Base-by-base conservation (phyloP, 2,113 vertebrate species). In the Xenopus borealis region DNA sequence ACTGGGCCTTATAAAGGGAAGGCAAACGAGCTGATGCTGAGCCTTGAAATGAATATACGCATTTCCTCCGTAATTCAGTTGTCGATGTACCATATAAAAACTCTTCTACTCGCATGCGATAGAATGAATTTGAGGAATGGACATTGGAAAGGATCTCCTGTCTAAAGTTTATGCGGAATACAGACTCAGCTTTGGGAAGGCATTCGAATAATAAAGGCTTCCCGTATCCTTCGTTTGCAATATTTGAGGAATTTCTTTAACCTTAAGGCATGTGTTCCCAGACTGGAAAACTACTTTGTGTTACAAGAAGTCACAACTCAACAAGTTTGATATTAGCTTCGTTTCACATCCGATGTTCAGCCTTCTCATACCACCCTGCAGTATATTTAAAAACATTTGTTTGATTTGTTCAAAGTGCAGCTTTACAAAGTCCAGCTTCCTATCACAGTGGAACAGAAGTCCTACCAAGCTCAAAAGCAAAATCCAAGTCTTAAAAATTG, bases 201-300 rank as follows among this genome's bases (percentile, higher is more conserved):
- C 7, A 40, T 2, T 40, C 3, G 33, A 9, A 40, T 40, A 40
- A 7, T 40, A 40, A 40, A 6, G 33, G 33, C 3, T 40, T 40
- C 33, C 33, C 7, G 33, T 40, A 40, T 40, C 33, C 33, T 40
- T 40, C 8, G 33, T 6, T 45, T 66, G 19, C 44, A 20, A 40
- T 18, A 40, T 45, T 20, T 58, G 58, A 11, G 18, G 66, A 27
- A n/a, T 67, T 46, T 14, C 33, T 74, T 50, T 40, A 40, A 50
- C 8, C 1, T 61, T 75, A 75, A 75, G 73, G 73, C 73, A 75
- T 62, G 61, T 69, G 73, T 69, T 62, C 57, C 33, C 50, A 58
- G 66, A 47, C 66, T 69, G 50, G 55, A 16, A n/a, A 61, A 33
- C 16, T 33, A 69, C 18, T 44, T 44, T 69, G 57, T 69, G 40